phyloP scores from a whole-genome alignment of 2,797 vertebrate genomes.

The Loriculus beryllinus region DNA sequence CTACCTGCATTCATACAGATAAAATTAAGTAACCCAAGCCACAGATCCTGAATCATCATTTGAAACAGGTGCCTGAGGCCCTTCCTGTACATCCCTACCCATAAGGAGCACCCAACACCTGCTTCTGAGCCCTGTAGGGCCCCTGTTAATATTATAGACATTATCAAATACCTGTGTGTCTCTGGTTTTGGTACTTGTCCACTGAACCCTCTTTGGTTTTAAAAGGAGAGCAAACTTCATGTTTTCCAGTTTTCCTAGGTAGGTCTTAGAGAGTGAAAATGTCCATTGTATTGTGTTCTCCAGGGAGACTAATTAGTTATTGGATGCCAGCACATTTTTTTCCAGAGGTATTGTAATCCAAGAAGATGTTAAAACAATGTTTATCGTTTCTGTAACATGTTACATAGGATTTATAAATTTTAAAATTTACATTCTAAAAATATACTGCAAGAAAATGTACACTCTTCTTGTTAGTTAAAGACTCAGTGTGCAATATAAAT shows the following conservation, averaged over 20 bases:
- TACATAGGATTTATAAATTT: not conserved
- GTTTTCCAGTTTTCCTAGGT: not conserved
- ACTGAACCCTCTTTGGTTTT: not conserved
- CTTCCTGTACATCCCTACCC: not conserved
- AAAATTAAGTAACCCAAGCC: not conserved
- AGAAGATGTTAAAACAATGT: not conserved
- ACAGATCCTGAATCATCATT: not conserved
- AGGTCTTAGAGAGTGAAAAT: not conserved
- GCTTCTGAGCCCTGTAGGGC: not conserved
- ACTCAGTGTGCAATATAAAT: not conserved
- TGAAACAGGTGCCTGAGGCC: not conserved
- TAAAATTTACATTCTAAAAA: not conserved
- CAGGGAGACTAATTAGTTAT: not conserved
- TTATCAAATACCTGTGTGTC: not conserved
- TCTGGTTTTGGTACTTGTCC: not conserved
- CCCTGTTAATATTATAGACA: not conserved
- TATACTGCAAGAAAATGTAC: not conserved
- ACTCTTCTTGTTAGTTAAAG: not conserved
- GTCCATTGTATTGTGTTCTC: not conserved
- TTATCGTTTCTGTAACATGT: not conserved
- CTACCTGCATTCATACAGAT: not conserved
- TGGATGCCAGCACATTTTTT: not conserved
- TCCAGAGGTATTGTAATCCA: not conserved
- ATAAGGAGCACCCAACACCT: not conserved
- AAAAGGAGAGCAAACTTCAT: not conserved